A percentile compares a stretch with the other conserved stretches of the same genome.
Evolutionary conservation across 2,113 vertebrate species (phyloP).

Genomic region (Procapra przewalskii): DNA sequence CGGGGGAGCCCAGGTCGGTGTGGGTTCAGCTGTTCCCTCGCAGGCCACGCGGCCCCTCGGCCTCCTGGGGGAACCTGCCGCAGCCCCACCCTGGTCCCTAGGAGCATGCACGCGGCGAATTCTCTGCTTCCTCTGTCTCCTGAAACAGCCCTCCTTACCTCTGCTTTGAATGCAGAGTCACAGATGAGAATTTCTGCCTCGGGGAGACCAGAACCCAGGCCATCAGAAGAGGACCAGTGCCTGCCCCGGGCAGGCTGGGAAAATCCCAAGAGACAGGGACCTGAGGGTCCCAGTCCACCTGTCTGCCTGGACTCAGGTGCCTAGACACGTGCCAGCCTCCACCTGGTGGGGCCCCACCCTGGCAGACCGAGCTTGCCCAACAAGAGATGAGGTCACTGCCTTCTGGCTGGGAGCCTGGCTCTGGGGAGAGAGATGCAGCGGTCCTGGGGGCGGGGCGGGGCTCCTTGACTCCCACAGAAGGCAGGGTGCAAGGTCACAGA

Average conservation of each 20-base stretch:
- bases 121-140: neutral
- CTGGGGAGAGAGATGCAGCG: neutral
- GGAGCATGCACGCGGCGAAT: rapidly evolving
- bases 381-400: neutral
- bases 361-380: neutral
- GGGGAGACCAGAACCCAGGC: neutral
- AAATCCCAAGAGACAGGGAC: neutral
- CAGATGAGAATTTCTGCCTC: neutral
- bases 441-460: neutral
- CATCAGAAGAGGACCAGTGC: neutral
- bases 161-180: neutral
- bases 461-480: neutral
- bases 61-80: neutral
- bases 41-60: neutral
- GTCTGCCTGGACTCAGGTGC: neutral
- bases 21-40: neutral
- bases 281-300: neutral
- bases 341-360: neutral
- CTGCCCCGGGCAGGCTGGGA: neutral
- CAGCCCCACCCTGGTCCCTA: no score
- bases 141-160: neutral
- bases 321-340: neutral
- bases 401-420: neutral
- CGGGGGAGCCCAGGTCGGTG: neutral
- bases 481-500: neutral